phyloP scores from a whole-genome alignment of 2,888 invertebrate genomes.

The Andrena hattorfiana region DNA sequence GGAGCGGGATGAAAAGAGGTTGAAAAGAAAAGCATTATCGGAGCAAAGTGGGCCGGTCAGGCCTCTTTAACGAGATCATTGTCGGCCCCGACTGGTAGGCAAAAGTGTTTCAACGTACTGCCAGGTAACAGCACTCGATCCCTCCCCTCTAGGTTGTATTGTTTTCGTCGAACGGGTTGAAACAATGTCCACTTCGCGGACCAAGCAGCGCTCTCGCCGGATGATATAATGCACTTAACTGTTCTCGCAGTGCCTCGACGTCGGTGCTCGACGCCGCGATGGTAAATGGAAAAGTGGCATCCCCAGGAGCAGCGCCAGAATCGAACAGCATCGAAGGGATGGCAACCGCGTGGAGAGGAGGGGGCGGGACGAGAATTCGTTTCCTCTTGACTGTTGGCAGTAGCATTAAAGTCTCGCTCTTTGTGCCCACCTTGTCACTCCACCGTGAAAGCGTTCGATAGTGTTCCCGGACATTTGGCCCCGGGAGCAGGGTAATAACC shows the following conservation, averaged over 20 bases:
- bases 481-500: not conserved
- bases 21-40: slow-evolving; percentile 61
- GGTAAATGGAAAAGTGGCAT: slow-evolving; percentile 65
- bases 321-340: slow-evolving; percentile 20
- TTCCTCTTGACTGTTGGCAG: slow-evolving; percentile 68
- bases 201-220: slow-evolving; percentile 31
- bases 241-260: slow-evolving; percentile 39
- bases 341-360: not conserved
- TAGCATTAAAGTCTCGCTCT: slow-evolving; percentile 73
- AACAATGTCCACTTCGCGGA: slow-evolving; percentile 66
- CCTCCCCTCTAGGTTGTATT: slow-evolving; percentile 38
- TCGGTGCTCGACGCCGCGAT: slow-evolving; percentile 49
- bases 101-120: slow-evolving; percentile 67
- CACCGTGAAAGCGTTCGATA: slow-evolving; percentile 49
- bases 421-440: slow-evolving; percentile 70
- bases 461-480: slow-evolving; percentile 51
- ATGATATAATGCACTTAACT: slow-evolving; percentile 66
- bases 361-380: slow-evolving; percentile 62
- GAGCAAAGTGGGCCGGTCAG: slow-evolving; percentile 60
- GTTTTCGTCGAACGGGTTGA: slow-evolving; percentile 62
- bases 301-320: slow-evolving; percentile 25
- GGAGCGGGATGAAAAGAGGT: slow-evolving; percentile 22
- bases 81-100: slow-evolving; percentile 54
- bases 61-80: slow-evolving; percentile 69
- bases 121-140: slow-evolving; percentile 58